These are phyloP conservation scores for Callopanchax toddi DNA, from an alignment of 2,113 vertebrate species.

Conservation along the genomic window DNA sequence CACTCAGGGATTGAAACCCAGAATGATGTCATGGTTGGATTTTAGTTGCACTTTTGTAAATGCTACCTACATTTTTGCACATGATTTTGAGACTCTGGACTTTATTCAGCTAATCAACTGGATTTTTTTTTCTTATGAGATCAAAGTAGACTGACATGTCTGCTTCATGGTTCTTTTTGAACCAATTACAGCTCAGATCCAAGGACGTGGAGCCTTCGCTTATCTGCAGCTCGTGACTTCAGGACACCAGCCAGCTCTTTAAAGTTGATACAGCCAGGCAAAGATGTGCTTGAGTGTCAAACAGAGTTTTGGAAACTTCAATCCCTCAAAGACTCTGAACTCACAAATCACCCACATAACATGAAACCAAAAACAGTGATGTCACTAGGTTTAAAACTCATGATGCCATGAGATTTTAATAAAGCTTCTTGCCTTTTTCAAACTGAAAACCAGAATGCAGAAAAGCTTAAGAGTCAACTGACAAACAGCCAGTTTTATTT, in stretches of 20 bases:
- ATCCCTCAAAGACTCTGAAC: constrained; percentile 41
- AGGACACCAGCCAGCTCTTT: constrained; percentile 50
- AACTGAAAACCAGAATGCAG: too few relatives aligned
- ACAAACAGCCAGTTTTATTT: too few relatives aligned
- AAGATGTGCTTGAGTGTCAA: constrained; percentile 36
- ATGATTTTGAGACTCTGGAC: not conserved
- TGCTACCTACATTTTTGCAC: not conserved
- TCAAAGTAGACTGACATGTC: not conserved
- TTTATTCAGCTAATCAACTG: not conserved
- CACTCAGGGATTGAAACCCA: constrained; percentile 35
- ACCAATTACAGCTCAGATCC: constrained; percentile 2
- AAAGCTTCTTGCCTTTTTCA: too few relatives aligned
- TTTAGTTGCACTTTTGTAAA: constrained; percentile 12
- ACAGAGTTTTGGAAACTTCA: constrained; percentile 52
- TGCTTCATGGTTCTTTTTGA: constrained; percentile 14
- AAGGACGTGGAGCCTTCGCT: constrained; percentile 22
- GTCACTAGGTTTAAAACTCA: not conserved
- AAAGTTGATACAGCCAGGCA: constrained; percentile 52
- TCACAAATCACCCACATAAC: constrained; percentile 46
- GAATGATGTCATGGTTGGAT: constrained; percentile 30
- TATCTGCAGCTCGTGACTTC: constrained; percentile 41
- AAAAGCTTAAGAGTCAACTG: too few relatives aligned
- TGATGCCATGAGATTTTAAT: too few relatives aligned
- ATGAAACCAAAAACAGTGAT: not conserved
- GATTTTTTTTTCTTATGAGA: too few relatives aligned